A percentile compares a stretch with the other conserved stretches of the same genome.
phyloP scores from a whole-genome alignment of 2,113 vertebrate genomes.

The Clarias gariepinus region DNA sequence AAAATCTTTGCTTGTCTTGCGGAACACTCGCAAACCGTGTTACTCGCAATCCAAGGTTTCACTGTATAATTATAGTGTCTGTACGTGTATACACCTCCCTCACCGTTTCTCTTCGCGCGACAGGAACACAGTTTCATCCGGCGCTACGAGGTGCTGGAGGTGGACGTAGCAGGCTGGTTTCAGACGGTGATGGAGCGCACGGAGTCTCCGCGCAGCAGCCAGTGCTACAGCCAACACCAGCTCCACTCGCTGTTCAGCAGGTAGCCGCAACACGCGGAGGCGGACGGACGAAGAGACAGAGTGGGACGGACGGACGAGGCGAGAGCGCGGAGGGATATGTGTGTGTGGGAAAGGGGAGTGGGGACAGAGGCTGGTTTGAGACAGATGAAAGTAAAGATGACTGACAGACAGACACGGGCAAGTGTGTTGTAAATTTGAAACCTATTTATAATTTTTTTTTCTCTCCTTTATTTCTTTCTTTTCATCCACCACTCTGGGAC shows the following conservation, averaged over 20 bases:
- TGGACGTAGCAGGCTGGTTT: constrained; percentile 95
- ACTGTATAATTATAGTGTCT: neutral
- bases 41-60: too few relatives aligned
- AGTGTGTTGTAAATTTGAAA: constrained; percentile 43
- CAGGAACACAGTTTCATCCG: constrained; percentile 93
- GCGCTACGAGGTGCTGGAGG: constrained; percentile 87
- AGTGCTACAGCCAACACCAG: constrained; percentile 88
- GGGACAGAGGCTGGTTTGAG: constrained; percentile 40
- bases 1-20: too few relatives aligned
- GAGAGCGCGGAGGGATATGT: constrained; percentile 4
- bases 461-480: neutral
- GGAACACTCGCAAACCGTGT: too few relatives aligned
- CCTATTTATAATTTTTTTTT: constrained; percentile 14
- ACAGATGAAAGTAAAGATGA: constrained; percentile 40
- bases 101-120: neutral
- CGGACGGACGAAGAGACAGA: constrained; percentile 31
- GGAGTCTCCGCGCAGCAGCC: constrained; percentile 88
- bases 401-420: constrained; percentile 64
- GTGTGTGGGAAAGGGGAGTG: constrained; percentile 5
- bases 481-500: constrained; percentile 51
- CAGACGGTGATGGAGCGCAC: constrained; percentile 93
- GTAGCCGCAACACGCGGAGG: constrained; percentile 72
- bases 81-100: neutral
- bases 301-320: constrained; percentile 22
- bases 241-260: constrained; percentile 93